These are phyloP conservation scores for Sthenelais limicola DNA, from an alignment of 2,888 invertebrate genomes.

Conservation along the genomic window DNA sequence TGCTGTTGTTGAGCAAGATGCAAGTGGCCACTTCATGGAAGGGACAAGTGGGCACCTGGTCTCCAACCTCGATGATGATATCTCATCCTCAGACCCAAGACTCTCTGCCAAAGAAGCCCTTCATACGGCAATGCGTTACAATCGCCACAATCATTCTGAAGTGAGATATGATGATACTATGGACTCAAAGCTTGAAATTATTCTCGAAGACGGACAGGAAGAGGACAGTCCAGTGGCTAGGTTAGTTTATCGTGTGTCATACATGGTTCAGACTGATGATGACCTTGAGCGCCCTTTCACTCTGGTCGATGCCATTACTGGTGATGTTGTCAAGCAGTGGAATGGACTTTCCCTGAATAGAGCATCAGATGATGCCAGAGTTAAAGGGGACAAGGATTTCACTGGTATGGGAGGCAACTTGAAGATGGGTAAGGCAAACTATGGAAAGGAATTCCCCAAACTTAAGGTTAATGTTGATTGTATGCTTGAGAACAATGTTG, in stretches of 20 bases:
- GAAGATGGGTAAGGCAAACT: constrained; percentile 17
- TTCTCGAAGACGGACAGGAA: background rate
- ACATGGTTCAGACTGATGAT: constrained; percentile 1
- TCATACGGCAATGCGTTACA: background rate
- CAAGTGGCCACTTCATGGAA: constrained; percentile 46
- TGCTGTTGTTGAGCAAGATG: constrained; percentile 50
- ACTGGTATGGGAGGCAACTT: constrained; percentile 14
- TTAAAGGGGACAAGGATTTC: constrained; percentile 16
- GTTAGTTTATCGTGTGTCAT: constrained; percentile 22
- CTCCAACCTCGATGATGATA: constrained; percentile 51
- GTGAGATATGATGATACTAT: background rate
- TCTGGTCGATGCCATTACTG: constrained; percentile 27
- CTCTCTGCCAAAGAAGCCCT: constrained; percentile 46
- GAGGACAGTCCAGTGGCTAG: constrained; percentile 9
- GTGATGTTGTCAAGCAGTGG: constrained; percentile 22
- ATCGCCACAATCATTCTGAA: background rate
- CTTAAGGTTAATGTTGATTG: constrained; percentile 5
- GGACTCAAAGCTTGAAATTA: constrained; percentile 20
- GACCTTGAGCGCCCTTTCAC: constrained; percentile 3
- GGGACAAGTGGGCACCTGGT: constrained; percentile 52
- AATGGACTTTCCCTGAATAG: constrained; percentile 21
- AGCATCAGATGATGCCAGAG: background rate
- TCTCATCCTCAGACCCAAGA: constrained; percentile 41
- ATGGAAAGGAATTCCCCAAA: constrained; percentile 22
- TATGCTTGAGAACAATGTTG: constrained; percentile 15